These are phyloP conservation scores for Epizoanthus rinbou DNA, from an alignment of 92 coral and sea anemone genomes.

Conservation along the genomic window DNA sequence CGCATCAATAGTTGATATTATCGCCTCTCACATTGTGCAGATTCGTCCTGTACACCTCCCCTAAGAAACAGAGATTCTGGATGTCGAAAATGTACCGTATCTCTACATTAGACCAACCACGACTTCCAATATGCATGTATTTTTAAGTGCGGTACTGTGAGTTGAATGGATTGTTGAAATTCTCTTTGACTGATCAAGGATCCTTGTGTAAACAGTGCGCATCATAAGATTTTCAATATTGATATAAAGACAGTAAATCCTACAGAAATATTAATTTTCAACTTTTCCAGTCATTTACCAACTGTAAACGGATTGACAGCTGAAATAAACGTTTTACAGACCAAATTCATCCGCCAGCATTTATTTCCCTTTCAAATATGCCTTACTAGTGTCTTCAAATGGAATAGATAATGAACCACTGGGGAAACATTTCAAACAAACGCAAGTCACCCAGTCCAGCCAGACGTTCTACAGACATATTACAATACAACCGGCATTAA, in stretches of 20 bases:
- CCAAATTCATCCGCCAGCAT: background rate
- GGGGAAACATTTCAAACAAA: too few relatives aligned
- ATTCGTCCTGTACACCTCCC: background rate
- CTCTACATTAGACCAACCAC: background rate
- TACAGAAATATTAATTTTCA: background rate
- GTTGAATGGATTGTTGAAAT: background rate
- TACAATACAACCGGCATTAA: too few relatives aligned
- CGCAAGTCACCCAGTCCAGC: too few relatives aligned
- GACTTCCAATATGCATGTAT: background rate
- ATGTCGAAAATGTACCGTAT: background rate
- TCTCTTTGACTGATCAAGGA: background rate
- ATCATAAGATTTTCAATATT: conserved; percentile 21
- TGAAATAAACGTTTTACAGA: background rate
- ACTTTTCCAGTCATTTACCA: conserved; percentile 8
- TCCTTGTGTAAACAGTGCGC: background rate
- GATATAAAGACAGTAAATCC: background rate
- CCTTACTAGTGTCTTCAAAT: background rate
- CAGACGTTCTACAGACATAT: too few relatives aligned
- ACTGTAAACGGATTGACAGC: background rate
- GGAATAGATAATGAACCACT: background rate
- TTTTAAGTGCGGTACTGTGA: conserved; percentile 9
- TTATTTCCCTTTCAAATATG: too few relatives aligned
- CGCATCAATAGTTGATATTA: conserved; percentile 35
- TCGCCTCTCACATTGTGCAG: conserved; percentile 34
- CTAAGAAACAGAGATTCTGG: background rate